Conservation (phyloP, 2,888 invertebrate species). For the Ophion costatus region DNA sequence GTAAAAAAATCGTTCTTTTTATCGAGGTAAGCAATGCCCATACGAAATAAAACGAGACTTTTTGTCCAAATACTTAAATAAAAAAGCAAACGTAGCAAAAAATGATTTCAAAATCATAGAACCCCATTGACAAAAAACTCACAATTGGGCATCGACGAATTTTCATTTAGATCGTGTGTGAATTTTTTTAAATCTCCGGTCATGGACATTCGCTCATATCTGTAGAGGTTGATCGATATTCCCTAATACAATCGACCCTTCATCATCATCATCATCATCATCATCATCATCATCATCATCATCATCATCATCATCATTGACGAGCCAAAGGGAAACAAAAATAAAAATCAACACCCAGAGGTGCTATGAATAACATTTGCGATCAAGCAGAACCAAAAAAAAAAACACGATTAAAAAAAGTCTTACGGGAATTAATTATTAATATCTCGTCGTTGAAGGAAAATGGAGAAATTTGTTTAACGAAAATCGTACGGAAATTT, state of each 20-base stretch:
- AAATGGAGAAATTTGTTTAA: not conserved
- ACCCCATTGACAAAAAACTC: no score
- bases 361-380: conserved; percentile 20
- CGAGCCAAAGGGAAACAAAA: not conserved
- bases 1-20: no score
- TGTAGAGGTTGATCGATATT: conserved; percentile 11
- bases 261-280: not conserved
- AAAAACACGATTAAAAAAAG: not conserved
- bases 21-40: no score
- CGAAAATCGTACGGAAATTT: conserved; percentile 28
- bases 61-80: no score
- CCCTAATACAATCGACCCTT: not conserved
- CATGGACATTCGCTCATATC: no score
- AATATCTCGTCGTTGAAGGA: conserved; percentile 29
- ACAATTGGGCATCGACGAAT: not conserved
- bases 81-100: no score
- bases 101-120: no score
- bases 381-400: conserved; percentile 41
- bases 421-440: conserved; percentile 26
- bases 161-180: not conserved
- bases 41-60: no score
- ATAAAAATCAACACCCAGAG: not conserved
- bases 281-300: not conserved
- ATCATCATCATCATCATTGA: not conserved
- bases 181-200: not conserved